Base-by-base conservation (phyloP, 2,797 vertebrate species). In the Galago senegalensis region DNA sequence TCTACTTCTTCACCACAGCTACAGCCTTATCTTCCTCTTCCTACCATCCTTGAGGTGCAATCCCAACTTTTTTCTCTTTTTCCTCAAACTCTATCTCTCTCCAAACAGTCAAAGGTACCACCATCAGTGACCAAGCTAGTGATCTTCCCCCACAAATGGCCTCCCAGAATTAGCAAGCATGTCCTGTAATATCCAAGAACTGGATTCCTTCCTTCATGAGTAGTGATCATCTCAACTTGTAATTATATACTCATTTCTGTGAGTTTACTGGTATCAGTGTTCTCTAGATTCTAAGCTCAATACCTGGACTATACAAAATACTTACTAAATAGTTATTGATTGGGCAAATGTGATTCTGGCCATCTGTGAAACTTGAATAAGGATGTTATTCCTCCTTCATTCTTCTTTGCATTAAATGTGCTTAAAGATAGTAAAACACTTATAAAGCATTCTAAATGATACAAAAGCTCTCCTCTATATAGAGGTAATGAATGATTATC, bases 161-260 rank as follows among this genome's bases (percentile, higher is more conserved):
- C 89, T 91, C 37, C 37, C 56, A 18, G 7, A 46, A 5, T 49
- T 77, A 60, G 31, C 77, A n/a, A 58, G 37, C 86, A 25, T 63
- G 20, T 53, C 76, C 82, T 70, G 4, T 84, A 23, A 81, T 46
- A 43, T 93, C 86, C 86, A 63, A 85, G 70, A 84, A 75, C 53
- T 72, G 53, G 46, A 9, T 76, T 94, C 21, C n/a, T 87, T 72
- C 65, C 23, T 91, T 91, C 56, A 21, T 49, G n/a, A 12, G 7
- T 73, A 72, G 25, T 20, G 43, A 9, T 77, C 34, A 61, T 82
- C 79, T 49, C 29, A 72, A n/a, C 16, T 58, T 67, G 11, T 80
- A 90, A 82, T 75, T 67, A 40, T 31, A 49, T 37, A 70, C 17
- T 93, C 31, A 67, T 72, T 86, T 85, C 65, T 96, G 43, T 80